Evolutionary conservation across 2,797 vertebrate genomes (phyloP), one percentile per base, ranked within the genome.

Genomic region (Phoebastria nigripes): DNA sequence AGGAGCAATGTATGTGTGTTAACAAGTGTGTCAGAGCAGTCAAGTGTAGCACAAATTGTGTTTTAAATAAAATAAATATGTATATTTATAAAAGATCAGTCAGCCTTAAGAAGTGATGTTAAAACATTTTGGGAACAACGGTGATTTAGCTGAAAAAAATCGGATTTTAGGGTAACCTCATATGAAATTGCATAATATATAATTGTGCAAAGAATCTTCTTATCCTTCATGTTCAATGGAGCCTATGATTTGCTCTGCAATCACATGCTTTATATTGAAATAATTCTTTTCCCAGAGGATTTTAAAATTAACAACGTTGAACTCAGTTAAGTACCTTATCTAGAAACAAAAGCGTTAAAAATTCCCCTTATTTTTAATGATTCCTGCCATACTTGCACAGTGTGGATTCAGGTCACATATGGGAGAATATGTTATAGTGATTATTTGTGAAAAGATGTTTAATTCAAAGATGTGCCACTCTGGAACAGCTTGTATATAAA

Each of bases 251-350:
- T 95, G 58, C 56, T 89, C 76, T 86, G 79, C 58, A 93, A 39
- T 96, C 95, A 96, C 92, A 94, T 97, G 95, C 93, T 96, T 96
- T 95, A 96, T 94, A 76, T 70, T 96, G 83, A 93, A 96, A 86
- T 87, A 95, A 95, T 91, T 95, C 92, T 96, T 69, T 91, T 87
- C 72, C 42, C 47, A 89, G 93, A 73, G 93, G 93, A 93, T 96
- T 97, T 94, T 55, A 82, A 97, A 96, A 94, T 76, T 80, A 95
- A 74, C 74, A 71, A 44, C 76, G 52, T 39, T 78, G 61, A 85
- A 94, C 82, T 95, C 54, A 26, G 87, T 33, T 96, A 94, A 97
- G 96, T 83, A 92, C 76, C 95, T 96, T 95, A 95, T 54, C n/a
- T 92, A 76, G 89, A 88, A 95, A 95, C 89, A 96, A 94, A 91